A percentile compares a stretch with the other conserved stretches of the same genome.
Evolutionary conservation across 2,888 invertebrate species (phyloP).

Genomic region (Serripes groenlandicus): DNA sequence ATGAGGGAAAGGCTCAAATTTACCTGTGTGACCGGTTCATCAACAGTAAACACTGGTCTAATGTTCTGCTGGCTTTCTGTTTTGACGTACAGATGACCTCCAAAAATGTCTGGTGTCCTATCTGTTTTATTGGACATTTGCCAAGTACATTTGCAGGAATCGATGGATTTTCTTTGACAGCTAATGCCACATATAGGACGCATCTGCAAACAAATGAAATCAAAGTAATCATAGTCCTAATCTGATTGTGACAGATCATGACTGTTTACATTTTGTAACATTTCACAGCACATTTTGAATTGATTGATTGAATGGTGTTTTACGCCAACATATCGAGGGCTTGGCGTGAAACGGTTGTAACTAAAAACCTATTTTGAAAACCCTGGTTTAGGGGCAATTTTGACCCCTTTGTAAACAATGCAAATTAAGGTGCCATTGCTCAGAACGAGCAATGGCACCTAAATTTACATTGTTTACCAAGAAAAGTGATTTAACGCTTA

Average conservation of each 20-base stretch:
- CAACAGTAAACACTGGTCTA: slow-evolving; percentile 2
- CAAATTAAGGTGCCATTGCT: too few relatives aligned
- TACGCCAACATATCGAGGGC: not conserved
- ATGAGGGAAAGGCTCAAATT: too few relatives aligned
- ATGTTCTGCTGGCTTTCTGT: not conserved
- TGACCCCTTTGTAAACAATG: too few relatives aligned
- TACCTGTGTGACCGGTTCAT: too few relatives aligned
- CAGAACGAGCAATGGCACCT: too few relatives aligned
- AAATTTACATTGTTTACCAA: too few relatives aligned
- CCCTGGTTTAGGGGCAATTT: too few relatives aligned
- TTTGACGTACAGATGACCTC: slow-evolving; percentile 5
- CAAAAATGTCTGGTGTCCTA: not conserved
- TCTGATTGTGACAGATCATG: not conserved
- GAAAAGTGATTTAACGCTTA: too few relatives aligned
- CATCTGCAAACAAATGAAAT: not conserved
- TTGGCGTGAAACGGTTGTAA: not conserved
- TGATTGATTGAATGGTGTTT: not conserved
- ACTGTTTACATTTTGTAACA: not conserved
- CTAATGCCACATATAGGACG: not conserved
- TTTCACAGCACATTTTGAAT: not conserved
- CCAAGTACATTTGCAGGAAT: not conserved
- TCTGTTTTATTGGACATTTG: not conserved
- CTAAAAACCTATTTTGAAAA: not conserved
- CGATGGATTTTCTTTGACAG: not conserved
- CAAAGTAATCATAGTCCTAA: too few relatives aligned